Evolutionary conservation across 2,888 invertebrate genomes (phyloP), one percentile per base, ranked within the genome.

Genomic region (Cosmopolites sordidus): DNA sequence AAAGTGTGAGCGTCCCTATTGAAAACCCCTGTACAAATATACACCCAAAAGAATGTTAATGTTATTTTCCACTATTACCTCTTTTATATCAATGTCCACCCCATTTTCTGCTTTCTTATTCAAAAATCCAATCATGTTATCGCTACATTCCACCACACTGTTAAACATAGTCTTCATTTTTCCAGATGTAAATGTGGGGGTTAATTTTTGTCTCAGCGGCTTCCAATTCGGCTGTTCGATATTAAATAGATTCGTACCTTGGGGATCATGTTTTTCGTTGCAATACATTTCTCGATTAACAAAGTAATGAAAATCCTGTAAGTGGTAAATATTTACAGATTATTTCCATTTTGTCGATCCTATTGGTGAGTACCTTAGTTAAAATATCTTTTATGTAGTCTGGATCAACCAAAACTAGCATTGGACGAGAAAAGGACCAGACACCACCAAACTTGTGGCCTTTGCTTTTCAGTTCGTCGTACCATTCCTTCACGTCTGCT

Each of bases 171-270:
- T 66, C 55, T 73, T 75, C 65, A 77, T 71, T 62, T 76, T 76
- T 14, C 75, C 75, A 0, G 73, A 69, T 0, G 76, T 73, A 58
- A 77, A 77, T 0, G 81, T 77, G 0, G 84, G 81, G 1, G 83
- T 78, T 61, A 86, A 69, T 60, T 82, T 83, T 0, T 74, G 59
- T 27, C 86, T 75, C 16, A 84, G 65, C 16, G 72, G 74, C 61
- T 78, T 82, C 86, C 87, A 87, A 12, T 75, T 71, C 8, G 76
- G 69, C 0, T 79, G 81, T 38, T 73, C 73, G 37, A 79, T 63
- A 56, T 77, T 73, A 60, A 84, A 81, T 1, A 86, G 66, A 64
- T 80, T 79, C 0, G 74, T 78, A 0, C 80, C 76, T 14, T 70
- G 38, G 1, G 69, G 70, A 50, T 72, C 70, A 14, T 47, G 41